A percentile compares a stretch with the other conserved stretches of the same genome.
phyloP scores from a whole-genome alignment of 2,797 vertebrate genomes.

The Amniataba percoides region DNA sequence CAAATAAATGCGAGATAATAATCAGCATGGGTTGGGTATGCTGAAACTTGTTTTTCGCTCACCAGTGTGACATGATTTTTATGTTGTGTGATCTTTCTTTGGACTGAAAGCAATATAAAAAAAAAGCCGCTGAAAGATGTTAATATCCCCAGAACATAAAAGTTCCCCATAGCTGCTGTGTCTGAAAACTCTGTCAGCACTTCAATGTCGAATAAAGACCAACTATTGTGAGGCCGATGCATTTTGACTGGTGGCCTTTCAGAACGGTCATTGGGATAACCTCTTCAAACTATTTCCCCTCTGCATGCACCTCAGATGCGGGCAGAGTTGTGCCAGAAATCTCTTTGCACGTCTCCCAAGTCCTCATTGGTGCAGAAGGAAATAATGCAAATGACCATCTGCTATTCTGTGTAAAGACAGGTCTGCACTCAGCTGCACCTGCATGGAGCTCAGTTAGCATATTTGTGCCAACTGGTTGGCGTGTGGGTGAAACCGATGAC shows the following conservation, averaged over 20 bases:
- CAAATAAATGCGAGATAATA: slow-evolving; percentile 25
- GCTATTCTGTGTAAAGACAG: slow-evolving; percentile 26
- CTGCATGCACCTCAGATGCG: background rate
- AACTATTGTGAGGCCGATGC: background rate
- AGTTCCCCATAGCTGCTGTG: background rate
- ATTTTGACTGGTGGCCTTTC: background rate
- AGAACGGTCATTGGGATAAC: background rate
- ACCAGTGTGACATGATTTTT: background rate
- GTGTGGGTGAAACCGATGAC: slow-evolving; percentile 35
- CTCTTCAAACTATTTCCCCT: background rate
- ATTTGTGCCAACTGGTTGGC: slow-evolving; percentile 45
- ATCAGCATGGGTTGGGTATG: slow-evolving; percentile 4
- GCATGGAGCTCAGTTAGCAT: slow-evolving; percentile 33
- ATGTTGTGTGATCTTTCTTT: background rate
- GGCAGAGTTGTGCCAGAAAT: background rate
- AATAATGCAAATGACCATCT: slow-evolving; percentile 69
- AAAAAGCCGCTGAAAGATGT: background rate
- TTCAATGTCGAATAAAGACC: background rate
- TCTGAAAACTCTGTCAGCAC: background rate
- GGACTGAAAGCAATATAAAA: background rate
- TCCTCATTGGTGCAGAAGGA: slow-evolving; percentile 26
- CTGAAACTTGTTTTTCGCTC: background rate
- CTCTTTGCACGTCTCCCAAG: slow-evolving; percentile 5
- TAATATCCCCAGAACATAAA: background rate
- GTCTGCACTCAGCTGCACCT: slow-evolving; percentile 39